phyloP scores from a whole-genome alignment of 2,797 vertebrate species.

The Momotus momota region DNA sequence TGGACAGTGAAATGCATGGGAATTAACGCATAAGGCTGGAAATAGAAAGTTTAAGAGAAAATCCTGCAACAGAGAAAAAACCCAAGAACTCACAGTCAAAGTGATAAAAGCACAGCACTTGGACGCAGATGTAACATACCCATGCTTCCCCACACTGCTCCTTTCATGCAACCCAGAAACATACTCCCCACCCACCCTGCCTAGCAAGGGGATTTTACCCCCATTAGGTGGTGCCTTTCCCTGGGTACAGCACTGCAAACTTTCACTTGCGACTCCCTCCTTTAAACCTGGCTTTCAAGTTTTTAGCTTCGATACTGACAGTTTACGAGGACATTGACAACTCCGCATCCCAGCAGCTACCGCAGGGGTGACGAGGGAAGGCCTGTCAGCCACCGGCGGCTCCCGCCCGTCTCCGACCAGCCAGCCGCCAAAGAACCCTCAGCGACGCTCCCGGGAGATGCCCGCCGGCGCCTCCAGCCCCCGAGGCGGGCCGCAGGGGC shows the following conservation, averaged over 20 bases:
- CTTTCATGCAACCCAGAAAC: accelerated
- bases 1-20: accelerated
- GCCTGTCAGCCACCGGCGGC: neutral
- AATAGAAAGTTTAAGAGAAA: neutral
- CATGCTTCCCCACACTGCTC: neutral
- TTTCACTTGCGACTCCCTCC: accelerated
- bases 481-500: neutral
- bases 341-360: accelerated
- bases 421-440: neutral
- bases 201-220: neutral
- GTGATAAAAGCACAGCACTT: accelerated
- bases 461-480: neutral
- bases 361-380: accelerated
- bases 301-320: accelerated
- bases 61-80: accelerated
- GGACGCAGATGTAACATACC: accelerated
- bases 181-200: accelerated
- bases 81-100: neutral
- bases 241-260: accelerated
- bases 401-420: neutral
- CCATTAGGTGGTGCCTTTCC: neutral
- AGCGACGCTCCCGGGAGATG: neutral
- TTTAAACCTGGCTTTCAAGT: accelerated
- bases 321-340: accelerated
- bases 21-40: accelerated